Percentiles rank a stretch among this genome's conserved stretches.
These are phyloP conservation scores for Idris sp. DNA, from an alignment of 1,140 invertebrate genomes.

Conservation along the genomic window DNA sequence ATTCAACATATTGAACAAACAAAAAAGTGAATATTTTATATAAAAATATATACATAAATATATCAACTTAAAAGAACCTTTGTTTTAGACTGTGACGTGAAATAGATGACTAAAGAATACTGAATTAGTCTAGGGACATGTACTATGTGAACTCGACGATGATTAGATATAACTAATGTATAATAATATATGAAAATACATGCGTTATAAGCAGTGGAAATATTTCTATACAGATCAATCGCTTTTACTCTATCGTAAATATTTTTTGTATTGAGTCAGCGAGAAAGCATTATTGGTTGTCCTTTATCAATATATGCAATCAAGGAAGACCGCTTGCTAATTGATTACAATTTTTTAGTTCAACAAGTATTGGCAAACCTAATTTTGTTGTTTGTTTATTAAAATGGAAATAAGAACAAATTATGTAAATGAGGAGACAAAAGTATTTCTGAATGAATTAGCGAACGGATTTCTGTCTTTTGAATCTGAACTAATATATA, in stretches of 20 bases:
- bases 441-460: background rate
- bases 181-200: constrained; percentile 27
- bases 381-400: too few species aligned
- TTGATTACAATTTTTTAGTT: background rate
- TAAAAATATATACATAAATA: constrained; percentile 45
- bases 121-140: constrained; percentile 15
- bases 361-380: too few species aligned
- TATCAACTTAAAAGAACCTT: constrained; percentile 6
- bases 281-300: constrained; percentile 37
- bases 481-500: constrained; percentile 9
- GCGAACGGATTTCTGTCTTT: constrained; percentile 4
- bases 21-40: constrained; percentile 50
- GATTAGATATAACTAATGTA: constrained; percentile 43
- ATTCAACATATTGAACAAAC: constrained; percentile 25
- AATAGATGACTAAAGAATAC: constrained; percentile 14
- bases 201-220: constrained; percentile 44
- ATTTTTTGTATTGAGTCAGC: constrained; percentile 55
- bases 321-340: constrained; percentile 3
- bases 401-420: too few species aligned
- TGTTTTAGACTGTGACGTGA: constrained; percentile 20
- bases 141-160: constrained; percentile 21
- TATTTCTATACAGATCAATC: constrained; percentile 59
- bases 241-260: constrained; percentile 49
- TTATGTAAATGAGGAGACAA: too few species aligned
- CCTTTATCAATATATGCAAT: constrained; percentile 8